Conservation (phyloP, 2,797 vertebrate species). For the Delichon dasypus region DNA sequence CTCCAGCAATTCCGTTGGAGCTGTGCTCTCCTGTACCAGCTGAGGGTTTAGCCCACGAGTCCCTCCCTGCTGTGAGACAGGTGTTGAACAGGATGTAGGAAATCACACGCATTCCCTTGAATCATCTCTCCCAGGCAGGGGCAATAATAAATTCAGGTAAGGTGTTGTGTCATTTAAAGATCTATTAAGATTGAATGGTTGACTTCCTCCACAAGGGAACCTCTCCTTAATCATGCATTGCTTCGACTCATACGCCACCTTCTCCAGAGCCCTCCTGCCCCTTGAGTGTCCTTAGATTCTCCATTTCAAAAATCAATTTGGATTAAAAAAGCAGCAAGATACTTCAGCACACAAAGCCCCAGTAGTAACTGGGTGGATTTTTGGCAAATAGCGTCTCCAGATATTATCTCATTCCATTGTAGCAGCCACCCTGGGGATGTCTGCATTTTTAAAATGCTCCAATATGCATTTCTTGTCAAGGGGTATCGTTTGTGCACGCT, state of each 20-base stretch:
- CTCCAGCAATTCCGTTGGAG: not conserved
- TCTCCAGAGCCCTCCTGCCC: not conserved
- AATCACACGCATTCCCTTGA: not conserved
- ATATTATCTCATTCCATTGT: not conserved
- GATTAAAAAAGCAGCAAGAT: not conserved
- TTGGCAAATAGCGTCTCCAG: not conserved
- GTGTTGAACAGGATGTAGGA: conserved; percentile 34
- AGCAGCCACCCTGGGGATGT: not conserved
- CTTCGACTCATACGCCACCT: not conserved
- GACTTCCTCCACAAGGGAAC: not conserved
- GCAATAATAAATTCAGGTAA: conserved; percentile 1
- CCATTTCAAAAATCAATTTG: not conserved
- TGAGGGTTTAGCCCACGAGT: not conserved
- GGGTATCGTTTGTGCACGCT: not conserved
- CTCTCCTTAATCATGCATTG: not conserved
- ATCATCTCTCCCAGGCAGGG: not conserved
- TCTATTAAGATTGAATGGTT: conserved; percentile 17
- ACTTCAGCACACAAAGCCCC: not conserved
- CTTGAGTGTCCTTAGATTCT: not conserved
- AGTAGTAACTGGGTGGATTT: not conserved
- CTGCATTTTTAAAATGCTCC: not conserved
- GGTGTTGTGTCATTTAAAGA: not conserved
- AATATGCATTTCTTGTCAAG: not conserved
- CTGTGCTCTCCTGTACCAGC: not conserved
- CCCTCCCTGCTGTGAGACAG: conserved; percentile 18